Evolutionary conservation across 2,113 vertebrate genomes (phyloP).

Genomic region (Anguilla japonica): DNA sequence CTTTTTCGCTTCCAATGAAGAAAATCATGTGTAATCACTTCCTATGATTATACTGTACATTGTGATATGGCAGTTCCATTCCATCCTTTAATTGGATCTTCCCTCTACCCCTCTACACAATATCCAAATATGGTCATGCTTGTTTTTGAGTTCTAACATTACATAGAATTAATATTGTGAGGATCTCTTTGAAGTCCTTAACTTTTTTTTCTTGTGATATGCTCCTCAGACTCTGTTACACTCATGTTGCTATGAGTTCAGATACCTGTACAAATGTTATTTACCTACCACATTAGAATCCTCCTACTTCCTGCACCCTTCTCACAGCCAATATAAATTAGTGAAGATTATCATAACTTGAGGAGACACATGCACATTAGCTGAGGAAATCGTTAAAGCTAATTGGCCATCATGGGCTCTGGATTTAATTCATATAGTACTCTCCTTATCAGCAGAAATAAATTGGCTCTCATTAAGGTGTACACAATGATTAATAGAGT

Average conservation of each 20-base stretch:
- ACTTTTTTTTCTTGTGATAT: background rate
- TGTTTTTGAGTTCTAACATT: no score
- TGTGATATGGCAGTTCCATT: no score
- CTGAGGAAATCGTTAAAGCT: background rate
- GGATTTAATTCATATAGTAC: background rate
- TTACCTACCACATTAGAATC: background rate
- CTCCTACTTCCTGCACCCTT: background rate
- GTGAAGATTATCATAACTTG: background rate
- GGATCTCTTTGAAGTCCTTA: no score
- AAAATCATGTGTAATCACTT: no score
- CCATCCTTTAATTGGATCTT: no score
- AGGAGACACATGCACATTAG: background rate
- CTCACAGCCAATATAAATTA: background rate
- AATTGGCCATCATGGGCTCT: background rate
- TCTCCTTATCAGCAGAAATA: background rate
- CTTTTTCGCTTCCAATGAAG: no score
- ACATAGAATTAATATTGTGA: no score
- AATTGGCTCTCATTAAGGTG: background rate
- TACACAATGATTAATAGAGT: background rate
- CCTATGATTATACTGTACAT: no score
- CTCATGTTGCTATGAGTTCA: background rate
- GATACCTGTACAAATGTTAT: background rate
- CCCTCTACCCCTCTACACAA: background rate
- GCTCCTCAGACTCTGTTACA: background rate
- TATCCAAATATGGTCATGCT: background rate